phyloP scores from a whole-genome alignment of 2,797 vertebrate genomes.

The Moxostoma hubbsi region DNA sequence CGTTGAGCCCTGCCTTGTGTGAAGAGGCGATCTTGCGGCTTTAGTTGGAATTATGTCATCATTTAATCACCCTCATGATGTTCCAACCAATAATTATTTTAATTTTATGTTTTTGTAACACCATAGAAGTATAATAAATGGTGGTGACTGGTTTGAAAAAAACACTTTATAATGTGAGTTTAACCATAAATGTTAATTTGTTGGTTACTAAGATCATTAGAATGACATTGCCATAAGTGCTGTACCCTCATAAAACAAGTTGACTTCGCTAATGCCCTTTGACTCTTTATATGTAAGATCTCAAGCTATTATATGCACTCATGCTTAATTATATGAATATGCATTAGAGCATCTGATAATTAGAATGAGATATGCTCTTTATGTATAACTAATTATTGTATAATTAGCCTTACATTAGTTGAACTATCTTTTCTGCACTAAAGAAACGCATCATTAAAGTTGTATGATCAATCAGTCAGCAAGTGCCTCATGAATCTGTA shows the following conservation, averaged over 20 bases:
- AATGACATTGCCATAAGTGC: not conserved
- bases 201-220: too few relatives aligned
- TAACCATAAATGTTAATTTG: too few relatives aligned
- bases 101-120: too few relatives aligned
- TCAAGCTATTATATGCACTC: constrained; percentile 32
- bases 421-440: constrained; percentile 28
- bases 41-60: too few relatives aligned
- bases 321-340: constrained; percentile 55
- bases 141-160: not conserved
- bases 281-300: constrained; percentile 3
- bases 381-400: constrained; percentile 45
- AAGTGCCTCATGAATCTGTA: constrained; percentile 17
- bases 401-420: constrained; percentile 38
- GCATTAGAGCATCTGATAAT: constrained; percentile 47
- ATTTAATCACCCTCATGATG: too few relatives aligned
- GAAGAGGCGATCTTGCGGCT: too few relatives aligned
- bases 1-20: not conserved
- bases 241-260: not conserved
- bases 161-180: too few relatives aligned
- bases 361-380: constrained; percentile 52
- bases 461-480: constrained; percentile 42
- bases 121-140: too few relatives aligned
- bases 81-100: too few relatives aligned
- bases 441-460: constrained; percentile 31
- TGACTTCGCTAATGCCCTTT: not conserved